Evolutionary conservation across 2,888 invertebrate genomes (phyloP), one percentile per base, ranked within the genome.

Genomic region (Ichneumon xanthorius): DNA sequence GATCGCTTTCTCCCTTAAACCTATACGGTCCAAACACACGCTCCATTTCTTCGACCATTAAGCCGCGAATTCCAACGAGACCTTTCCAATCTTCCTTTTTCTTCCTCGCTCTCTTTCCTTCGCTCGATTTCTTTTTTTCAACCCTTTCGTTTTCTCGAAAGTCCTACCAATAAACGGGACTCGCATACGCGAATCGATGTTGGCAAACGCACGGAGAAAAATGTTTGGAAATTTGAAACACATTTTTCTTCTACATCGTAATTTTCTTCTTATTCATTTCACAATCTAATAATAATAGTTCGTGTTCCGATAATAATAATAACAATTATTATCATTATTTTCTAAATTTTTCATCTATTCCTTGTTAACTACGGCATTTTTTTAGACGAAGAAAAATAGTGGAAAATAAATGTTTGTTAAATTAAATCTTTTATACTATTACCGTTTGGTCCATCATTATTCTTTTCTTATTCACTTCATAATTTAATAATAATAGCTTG

Each of bases 1-100:
- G 82, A 85, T 82, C 82, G 82, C 71, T 77, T 73, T 55, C 71
- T 61, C 48, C 26, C 61, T 40, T 70, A 53, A 61, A 70, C 50
- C 58, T 58, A 45, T 61, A 26, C 19, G 40, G 45, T 37, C 45
- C 16, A 26, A 40, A 16, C 67, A 40, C 40, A 67, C 67, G 67
- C 67, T 67, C 67, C 26, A 40, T 67, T 67, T 67, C 6, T 19
- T 63, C 26, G 53, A 84, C 72, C 77, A 84, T 82, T 79, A 80
- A 84, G 70, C 78, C 81, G 68, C 75, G 79, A 75, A 67, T 67
- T n/a, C 67, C 67, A 67, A 67, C 40, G 30, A 33, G 33, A 63
- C 63, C 16, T 33, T 63, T 11, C 16, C 26, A 58, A 58, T 58
- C 26, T 22, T 58, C 2, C 7, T 53, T 61, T 33, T 30, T n/a